Conservation (phyloP, 2,888 invertebrate species). For the Synanthedon myopaeformis region DNA sequence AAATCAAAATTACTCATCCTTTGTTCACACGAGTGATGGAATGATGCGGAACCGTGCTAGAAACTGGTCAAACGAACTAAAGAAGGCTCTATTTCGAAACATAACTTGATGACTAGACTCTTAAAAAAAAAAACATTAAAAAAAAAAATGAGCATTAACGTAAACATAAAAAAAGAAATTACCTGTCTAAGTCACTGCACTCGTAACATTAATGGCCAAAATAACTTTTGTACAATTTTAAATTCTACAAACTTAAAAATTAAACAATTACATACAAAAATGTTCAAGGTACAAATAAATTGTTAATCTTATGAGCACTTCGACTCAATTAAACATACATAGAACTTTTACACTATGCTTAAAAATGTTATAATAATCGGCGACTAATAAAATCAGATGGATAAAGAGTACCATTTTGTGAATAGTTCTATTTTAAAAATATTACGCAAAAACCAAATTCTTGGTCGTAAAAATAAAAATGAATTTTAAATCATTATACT, state of each 20-base stretch:
- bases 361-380: too few relatives aligned
- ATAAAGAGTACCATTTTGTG: too few relatives aligned
- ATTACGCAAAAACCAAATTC: too few relatives aligned
- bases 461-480: too few relatives aligned
- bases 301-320: not conserved
- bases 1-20: too few relatives aligned
- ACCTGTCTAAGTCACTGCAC: slow-evolving; percentile 25
- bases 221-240: slow-evolving; percentile 20
- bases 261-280: not conserved
- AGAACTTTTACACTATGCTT: too few relatives aligned
- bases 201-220: slow-evolving; percentile 5
- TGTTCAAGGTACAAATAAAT: not conserved
- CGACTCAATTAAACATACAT: not conserved
- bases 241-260: not conserved
- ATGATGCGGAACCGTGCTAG: slow-evolving; percentile 16
- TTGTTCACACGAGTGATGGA: slow-evolving; percentile 4
- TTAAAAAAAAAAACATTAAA: slow-evolving; percentile 46
- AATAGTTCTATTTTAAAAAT: too few relatives aligned
- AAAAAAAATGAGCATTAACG: slow-evolving; percentile 68
- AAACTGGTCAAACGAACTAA: slow-evolving; percentile 5
- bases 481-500: too few relatives aligned
- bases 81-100: slow-evolving; percentile 31
- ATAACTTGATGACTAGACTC: slow-evolving; percentile 67
- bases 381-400: too few relatives aligned
- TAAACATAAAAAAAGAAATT: slow-evolving; percentile 37